Percentiles rank a stretch among this genome's conserved stretches.
Conservation (phyloP, 23 tunicate species). For the Corella eumyota region DNA sequence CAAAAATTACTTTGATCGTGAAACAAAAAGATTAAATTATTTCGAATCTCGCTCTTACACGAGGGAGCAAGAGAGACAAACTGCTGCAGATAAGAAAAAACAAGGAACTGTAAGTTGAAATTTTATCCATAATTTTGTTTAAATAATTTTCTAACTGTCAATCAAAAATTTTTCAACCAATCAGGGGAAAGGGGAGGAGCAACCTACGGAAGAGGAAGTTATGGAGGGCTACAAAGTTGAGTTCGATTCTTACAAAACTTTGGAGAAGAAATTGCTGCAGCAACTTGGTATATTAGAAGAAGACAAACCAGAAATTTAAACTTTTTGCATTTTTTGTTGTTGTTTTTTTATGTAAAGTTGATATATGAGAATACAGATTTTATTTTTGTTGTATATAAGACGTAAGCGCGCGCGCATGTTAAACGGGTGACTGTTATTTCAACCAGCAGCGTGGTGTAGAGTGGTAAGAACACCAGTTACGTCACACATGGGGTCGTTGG, state of each 20-base stretch:
- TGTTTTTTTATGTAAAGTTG: too few species aligned
- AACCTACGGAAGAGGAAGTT: constrained; percentile 16
- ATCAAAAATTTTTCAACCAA: too few species aligned
- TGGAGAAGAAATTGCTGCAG: constrained; percentile 62
- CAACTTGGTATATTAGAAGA: constrained; percentile 68
- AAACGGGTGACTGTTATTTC: too few species aligned
- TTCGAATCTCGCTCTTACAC: not conserved
- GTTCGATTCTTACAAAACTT: constrained; percentile 37
- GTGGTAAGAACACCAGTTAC: too few species aligned
- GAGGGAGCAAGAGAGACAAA: not conserved
- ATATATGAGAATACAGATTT: too few species aligned
- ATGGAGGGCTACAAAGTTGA: constrained; percentile 43
- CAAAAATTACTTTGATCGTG: not conserved
- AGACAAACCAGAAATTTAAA: constrained; percentile 46
- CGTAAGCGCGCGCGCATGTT: too few species aligned
- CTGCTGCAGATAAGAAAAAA: not conserved
- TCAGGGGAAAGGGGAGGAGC: constrained; percentile 25
- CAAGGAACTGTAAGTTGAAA: too few species aligned
- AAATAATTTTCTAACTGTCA: too few species aligned
- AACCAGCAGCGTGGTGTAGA: too few species aligned
- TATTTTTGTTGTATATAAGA: too few species aligned
- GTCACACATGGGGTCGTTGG: too few species aligned
- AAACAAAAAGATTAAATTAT: not conserved
- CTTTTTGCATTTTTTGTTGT: not conserved
- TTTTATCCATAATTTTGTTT: too few species aligned